Conservation (phyloP, 2,797 vertebrate genomes). For the Anguilla obscura region DNA sequence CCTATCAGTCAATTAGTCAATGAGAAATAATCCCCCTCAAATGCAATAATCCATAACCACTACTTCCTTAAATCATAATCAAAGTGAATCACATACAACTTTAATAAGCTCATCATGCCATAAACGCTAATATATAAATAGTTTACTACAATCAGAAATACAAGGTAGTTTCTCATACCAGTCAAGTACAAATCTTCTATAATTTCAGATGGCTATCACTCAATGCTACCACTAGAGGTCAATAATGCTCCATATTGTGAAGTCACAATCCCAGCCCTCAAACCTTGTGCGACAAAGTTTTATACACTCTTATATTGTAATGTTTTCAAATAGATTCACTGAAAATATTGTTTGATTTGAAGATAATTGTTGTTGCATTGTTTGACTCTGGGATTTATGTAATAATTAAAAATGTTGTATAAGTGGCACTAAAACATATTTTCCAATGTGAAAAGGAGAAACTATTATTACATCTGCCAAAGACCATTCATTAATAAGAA, state of each 20-base stretch:
- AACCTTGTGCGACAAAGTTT: not conserved
- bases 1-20: not conserved
- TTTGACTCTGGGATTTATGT: not conserved
- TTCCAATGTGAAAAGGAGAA: not conserved
- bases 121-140: not conserved
- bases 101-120: not conserved
- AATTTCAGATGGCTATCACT: conserved; percentile 16
- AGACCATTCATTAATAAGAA: not conserved
- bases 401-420: not conserved
- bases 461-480: not conserved
- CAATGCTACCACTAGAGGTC: conserved; percentile 31
- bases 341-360: not conserved
- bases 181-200: not conserved
- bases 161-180: conserved; percentile 8
- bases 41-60: conserved; percentile 30
- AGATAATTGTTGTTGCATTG: not conserved
- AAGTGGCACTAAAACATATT: not conserved
- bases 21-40: not conserved
- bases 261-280: not conserved
- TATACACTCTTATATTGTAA: not conserved
- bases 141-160: not conserved
- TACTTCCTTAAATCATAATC: not conserved
- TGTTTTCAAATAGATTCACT: conserved; percentile 18
- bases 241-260: conserved; percentile 19
- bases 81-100: not conserved